Evolutionary conservation across 2,113 vertebrate genomes (phyloP), one percentile per base, ranked within the genome.

Genomic region (Cariama cristata): DNA sequence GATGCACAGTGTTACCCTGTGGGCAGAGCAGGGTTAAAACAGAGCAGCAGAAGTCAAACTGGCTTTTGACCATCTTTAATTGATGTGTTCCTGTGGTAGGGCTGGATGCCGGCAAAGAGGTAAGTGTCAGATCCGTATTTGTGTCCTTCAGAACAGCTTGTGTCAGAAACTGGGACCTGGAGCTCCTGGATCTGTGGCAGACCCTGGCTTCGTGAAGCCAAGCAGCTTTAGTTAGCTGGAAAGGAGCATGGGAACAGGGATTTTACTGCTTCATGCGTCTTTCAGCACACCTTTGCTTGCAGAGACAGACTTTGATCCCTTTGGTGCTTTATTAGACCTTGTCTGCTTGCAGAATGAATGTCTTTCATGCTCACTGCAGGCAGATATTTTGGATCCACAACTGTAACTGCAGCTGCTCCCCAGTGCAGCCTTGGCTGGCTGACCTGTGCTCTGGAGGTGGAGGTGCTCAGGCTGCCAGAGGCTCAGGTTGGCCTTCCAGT

Each of bases 401-500:
- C 59, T 58, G 33, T 58, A 74, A 17, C 12, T 28, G 30, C 28
- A 16, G 45, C 53, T 8, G 60, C 52, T 74, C 23, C 22, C 18
- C 42, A 24, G 28, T 0, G 0, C 53, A 55, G 40, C 50, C 26
- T 24, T 45, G n/a, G 33, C n/a, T 62, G 63, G 12, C 35, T 66
- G 72, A 50, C 30, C 28, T 38, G 23, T 47, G 20, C 18, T 40
- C 38, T 44, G 53, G 10, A 21, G 44, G 19, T 11, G 64, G 71
- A 47, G 6, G 8, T 49, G 6, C 63, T 20, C 40, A 21, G 11
- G 53, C 40, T 89, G 33, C 64, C 12, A 14, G 60, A 47, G 44
- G 42, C 42, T 71, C 9, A 0, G 0, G 9, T 12, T 52, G 27
- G 40, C 33, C 50, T 69, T 32, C 50, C 0, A 0, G 33, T 23